phyloP scores from a whole-genome alignment of 2,113 vertebrate species.

The Marcusenius ussheri region DNA sequence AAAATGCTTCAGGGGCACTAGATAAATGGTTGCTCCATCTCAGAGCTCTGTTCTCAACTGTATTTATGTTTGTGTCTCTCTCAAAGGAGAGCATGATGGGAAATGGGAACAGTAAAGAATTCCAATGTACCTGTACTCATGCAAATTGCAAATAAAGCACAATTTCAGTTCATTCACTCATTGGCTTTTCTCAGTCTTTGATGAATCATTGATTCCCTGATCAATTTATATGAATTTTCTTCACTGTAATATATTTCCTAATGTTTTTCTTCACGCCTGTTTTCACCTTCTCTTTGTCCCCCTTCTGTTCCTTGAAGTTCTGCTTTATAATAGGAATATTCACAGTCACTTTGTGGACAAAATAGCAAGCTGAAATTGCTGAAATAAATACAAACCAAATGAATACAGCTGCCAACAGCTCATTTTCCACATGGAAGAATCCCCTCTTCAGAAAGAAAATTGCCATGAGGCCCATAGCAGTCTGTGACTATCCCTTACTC shows the following conservation, averaged over 20 bases:
- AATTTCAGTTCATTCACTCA: not conserved
- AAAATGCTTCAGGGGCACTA: not conserved
- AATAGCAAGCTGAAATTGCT: not conserved
- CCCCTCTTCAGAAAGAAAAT: not conserved
- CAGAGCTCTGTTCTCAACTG: not conserved
- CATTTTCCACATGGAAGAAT: constrained; percentile 5
- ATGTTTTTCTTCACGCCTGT: not conserved
- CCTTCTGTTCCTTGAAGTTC: not conserved
- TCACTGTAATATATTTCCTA: not conserved
- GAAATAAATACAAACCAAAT: constrained; percentile 11
- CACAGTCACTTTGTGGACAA: not conserved
- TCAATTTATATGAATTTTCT: not conserved
- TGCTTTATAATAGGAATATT: not conserved
- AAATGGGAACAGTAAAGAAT: not conserved
- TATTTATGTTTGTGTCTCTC: not conserved
- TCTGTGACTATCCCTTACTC: not conserved
- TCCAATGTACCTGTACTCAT: not conserved
- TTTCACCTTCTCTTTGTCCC: not conserved
- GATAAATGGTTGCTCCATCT: not conserved
- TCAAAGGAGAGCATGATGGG: not conserved
- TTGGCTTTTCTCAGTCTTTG: not conserved
- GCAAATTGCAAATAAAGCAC: not conserved
- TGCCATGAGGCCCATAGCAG: not conserved
- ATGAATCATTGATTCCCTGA: constrained; percentile 2
- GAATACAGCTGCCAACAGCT: constrained; percentile 1